These are phyloP conservation scores for Dryadula phaetusa DNA, from an alignment of 2,888 invertebrate genomes.

Conservation along the genomic window DNA sequence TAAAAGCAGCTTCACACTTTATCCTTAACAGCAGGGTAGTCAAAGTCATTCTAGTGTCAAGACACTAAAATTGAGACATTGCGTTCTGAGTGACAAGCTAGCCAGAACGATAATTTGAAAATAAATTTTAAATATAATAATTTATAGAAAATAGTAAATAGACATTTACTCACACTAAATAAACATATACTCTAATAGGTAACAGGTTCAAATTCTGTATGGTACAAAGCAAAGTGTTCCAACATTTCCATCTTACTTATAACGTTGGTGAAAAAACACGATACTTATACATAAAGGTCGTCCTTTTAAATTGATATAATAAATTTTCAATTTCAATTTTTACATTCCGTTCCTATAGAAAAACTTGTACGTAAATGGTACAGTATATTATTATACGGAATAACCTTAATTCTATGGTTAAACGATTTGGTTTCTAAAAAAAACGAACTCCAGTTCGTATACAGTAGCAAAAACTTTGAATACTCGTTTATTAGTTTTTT, in stretches of 20 bases:
- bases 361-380: background rate
- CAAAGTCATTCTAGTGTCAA: too few relatives aligned
- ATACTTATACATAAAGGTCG: background rate
- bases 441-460: background rate
- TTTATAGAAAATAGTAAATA: too few relatives aligned
- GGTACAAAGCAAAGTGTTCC: too few relatives aligned
- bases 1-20: too few relatives aligned
- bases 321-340: background rate
- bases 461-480: conserved; percentile 26
- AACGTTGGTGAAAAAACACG: background rate
- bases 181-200: too few relatives aligned
- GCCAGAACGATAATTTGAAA: too few relatives aligned
- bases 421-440: background rate
- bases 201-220: too few relatives aligned
- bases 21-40: too few relatives aligned
- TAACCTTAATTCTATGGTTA: background rate
- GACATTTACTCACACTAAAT: too few relatives aligned
- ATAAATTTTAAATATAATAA: too few relatives aligned
- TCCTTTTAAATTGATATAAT: background rate
- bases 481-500: conserved; percentile 16
- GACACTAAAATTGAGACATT: too few relatives aligned
- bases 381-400: conserved; percentile 7
- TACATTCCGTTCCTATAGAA: background rate
- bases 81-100: too few relatives aligned
- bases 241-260: background rate